phyloP scores from a whole-genome alignment of 2,113 vertebrate species.

The Acrocephalus kingi region DNA sequence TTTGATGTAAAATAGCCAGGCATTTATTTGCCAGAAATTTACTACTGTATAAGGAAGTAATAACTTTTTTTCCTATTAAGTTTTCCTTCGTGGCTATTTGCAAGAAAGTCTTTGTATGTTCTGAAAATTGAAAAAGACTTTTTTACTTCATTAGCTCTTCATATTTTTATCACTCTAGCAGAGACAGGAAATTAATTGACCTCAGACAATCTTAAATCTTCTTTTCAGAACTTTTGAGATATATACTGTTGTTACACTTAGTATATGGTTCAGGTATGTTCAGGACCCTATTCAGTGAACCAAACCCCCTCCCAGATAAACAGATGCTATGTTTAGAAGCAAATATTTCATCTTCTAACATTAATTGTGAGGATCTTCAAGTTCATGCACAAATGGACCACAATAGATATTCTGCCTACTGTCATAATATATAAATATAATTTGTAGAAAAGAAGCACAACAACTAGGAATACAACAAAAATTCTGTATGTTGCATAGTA shows the following conservation, averaged over 20 bases:
- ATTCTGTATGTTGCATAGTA: fast-evolving
- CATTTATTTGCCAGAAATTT: not conserved
- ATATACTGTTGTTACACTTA: not conserved
- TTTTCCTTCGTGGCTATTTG: not conserved
- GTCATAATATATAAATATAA: not conserved
- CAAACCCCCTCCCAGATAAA: not conserved
- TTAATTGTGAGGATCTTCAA: not conserved
- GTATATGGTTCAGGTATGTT: not conserved
- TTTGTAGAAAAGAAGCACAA: not conserved
- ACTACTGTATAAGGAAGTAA: not conserved
- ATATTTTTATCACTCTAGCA: not conserved
- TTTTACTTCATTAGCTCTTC: not conserved
- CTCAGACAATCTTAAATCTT: not conserved
- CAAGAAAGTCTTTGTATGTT: not conserved
- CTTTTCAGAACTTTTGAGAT: not conserved
- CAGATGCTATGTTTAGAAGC: not conserved
- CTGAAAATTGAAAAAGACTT: not conserved
- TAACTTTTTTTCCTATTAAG: not conserved
- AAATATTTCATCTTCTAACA: not conserved
- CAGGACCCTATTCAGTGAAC: not conserved
- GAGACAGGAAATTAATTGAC: not conserved
- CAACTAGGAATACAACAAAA: not conserved
- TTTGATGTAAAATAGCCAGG: not conserved
- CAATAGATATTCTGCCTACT: not conserved
- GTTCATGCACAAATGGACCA: not conserved